These are phyloP conservation scores for Eremophila alpestris DNA, from an alignment of 2,797 vertebrate genomes.

Conservation along the genomic window DNA sequence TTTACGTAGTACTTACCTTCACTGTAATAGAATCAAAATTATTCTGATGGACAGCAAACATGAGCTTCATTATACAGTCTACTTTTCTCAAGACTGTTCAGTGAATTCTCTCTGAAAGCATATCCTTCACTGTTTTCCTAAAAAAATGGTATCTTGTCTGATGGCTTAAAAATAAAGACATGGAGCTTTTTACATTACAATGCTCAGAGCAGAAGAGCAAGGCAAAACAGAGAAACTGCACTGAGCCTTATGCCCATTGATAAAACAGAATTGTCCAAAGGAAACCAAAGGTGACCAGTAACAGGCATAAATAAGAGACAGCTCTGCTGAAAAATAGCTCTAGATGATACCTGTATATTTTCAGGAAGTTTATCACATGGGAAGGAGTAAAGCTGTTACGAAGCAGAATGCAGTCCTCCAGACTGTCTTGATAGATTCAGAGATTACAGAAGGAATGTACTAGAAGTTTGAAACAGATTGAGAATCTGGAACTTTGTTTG, in stretches of 20 bases:
- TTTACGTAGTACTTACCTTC: conserved; percentile 30
- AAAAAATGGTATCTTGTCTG: conserved; percentile 8
- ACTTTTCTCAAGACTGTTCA: background rate
- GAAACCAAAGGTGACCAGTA: background rate
- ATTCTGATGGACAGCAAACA: conserved; percentile 1
- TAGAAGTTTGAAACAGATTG: background rate
- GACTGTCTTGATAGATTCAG: background rate
- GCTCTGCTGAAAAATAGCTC: background rate
- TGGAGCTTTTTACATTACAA: background rate
- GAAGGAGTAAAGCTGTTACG: background rate
- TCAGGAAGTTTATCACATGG: background rate
- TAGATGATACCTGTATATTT: background rate
- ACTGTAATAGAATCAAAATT: conserved; percentile 7
- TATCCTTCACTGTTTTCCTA: background rate
- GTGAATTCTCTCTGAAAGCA: conserved; percentile 1
- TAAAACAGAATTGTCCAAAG: background rate
- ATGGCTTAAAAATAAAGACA: conserved; percentile 4
- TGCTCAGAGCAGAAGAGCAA: background rate
- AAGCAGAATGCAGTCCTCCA: background rate
- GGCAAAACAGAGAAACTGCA: background rate
- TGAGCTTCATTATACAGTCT: conserved; percentile 16
- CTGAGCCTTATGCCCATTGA: background rate
- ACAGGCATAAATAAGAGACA: background rate
- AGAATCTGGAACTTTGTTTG: background rate
- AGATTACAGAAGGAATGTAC: background rate